Conservation (phyloP, 1,140 invertebrate genomes). For the Drosophila chauvacae region DNA sequence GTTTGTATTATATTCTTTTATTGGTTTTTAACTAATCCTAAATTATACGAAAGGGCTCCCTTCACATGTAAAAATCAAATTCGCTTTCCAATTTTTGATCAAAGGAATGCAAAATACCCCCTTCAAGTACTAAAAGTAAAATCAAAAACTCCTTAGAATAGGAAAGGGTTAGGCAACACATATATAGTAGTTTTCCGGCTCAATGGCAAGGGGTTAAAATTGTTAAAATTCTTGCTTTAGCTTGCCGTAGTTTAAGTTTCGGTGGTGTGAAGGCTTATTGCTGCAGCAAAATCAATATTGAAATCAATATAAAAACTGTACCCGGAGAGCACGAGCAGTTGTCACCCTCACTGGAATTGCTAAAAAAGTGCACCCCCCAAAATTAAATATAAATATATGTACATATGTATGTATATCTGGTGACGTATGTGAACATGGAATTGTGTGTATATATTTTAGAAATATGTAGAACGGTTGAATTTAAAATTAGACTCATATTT, state of each 20-base stretch:
- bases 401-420: slow-evolving; percentile 4
- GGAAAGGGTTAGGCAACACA: slow-evolving; percentile 17
- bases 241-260: slow-evolving; percentile 19
- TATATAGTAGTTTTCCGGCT: slow-evolving; percentile 27
- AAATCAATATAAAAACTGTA: slow-evolving; percentile 74
- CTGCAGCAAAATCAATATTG: slow-evolving; percentile 67
- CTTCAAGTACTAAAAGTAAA: background rate
- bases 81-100: slow-evolving; percentile 1
- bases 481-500: background rate
- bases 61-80: background rate
- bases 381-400: slow-evolving; percentile 14
- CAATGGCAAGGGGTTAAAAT: slow-evolving; percentile 41
- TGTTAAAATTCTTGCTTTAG: slow-evolving; percentile 24
- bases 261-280: slow-evolving; percentile 33
- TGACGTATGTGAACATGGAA: slow-evolving; percentile 1
- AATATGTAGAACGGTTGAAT: background rate
- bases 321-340: slow-evolving; percentile 40
- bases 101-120: slow-evolving; percentile 1
- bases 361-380: slow-evolving; percentile 51
- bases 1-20: background rate
- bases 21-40: background rate
- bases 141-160: slow-evolving; percentile 5
- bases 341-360: slow-evolving; percentile 59
- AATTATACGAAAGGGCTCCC: background rate
- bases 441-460: no score